Evolutionary conservation across 1,140 invertebrate genomes (phyloP).

Genomic region (Megalopta genalis): DNA sequence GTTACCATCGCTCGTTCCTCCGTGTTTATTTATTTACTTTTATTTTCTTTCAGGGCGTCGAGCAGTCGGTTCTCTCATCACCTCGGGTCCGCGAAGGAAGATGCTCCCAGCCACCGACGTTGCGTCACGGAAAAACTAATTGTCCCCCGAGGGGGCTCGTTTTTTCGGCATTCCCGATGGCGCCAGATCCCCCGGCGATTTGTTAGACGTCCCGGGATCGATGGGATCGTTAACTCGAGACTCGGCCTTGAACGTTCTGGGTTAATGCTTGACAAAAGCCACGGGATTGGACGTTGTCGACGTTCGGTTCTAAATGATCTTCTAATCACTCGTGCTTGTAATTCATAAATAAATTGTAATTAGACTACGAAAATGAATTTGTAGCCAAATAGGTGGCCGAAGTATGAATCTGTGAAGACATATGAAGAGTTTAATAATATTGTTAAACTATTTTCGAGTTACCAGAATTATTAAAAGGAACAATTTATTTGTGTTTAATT

Average conservation of each 20-base stretch:
- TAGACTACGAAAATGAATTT: too few species aligned
- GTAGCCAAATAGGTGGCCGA: too few species aligned
- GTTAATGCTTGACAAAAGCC: neutral
- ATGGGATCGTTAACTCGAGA: constrained; percentile 56
- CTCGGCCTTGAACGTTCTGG: neutral
- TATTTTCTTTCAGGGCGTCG: neutral
- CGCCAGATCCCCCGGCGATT: constrained; percentile 56
- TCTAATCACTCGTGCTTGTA: too few species aligned
- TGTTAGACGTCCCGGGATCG: constrained; percentile 62
- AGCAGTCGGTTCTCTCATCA: constrained; percentile 40
- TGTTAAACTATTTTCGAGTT: too few species aligned
- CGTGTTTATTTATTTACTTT: neutral
- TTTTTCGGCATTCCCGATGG: constrained; percentile 62
- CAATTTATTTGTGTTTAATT: too few species aligned
- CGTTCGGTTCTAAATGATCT: too few species aligned
- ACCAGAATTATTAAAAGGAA: too few species aligned
- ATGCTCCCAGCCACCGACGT: constrained; percentile 56
- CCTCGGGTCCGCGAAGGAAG: constrained; percentile 1
- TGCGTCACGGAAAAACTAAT: constrained; percentile 66
- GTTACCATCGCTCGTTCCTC: constrained; percentile 62
- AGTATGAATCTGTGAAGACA: too few species aligned
- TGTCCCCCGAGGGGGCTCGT: constrained; percentile 71
- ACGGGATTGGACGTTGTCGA: too few species aligned
- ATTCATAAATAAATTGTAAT: too few species aligned
- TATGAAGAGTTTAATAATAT: too few species aligned